These are phyloP conservation scores for Ara ararauna DNA, from an alignment of 2,797 vertebrate genomes.

Conservation along the genomic window DNA sequence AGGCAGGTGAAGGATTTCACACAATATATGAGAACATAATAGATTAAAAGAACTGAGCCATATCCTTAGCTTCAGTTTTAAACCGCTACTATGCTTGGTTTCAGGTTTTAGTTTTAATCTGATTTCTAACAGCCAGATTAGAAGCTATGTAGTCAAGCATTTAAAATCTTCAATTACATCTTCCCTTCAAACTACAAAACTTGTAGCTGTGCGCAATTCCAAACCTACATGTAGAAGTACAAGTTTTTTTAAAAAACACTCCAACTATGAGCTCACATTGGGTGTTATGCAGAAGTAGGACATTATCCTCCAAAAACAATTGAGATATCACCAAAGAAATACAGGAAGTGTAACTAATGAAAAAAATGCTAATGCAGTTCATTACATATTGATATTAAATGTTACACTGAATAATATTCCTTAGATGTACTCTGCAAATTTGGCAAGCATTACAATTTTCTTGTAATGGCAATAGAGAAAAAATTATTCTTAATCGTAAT, in stretches of 20 bases:
- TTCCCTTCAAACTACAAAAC: neutral
- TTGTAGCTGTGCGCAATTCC: neutral
- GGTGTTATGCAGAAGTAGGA: neutral
- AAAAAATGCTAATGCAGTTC: slow-evolving; percentile 73
- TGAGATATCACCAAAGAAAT: slow-evolving; percentile 62
- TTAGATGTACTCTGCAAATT: slow-evolving; percentile 59
- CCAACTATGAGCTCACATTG: neutral
- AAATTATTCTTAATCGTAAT: slow-evolving; percentile 65
- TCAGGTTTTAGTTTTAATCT: neutral
- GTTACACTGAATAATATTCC: slow-evolving; percentile 53
- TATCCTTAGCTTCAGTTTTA: neutral
- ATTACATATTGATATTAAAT: slow-evolving; percentile 61
- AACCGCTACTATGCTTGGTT: neutral
- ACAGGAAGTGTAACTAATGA: slow-evolving; percentile 64
- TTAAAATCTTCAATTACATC: neutral
- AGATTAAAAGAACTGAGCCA: neutral
- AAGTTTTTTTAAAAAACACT: neutral
- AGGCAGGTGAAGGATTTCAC: neutral
- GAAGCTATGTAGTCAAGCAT: neutral
- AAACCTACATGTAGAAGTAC: neutral
- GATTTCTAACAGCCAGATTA: neutral
- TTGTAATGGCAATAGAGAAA: slow-evolving; percentile 63
- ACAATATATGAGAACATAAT: neutral
- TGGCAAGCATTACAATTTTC: slow-evolving; percentile 58
- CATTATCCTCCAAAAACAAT: slow-evolving; percentile 35